These are phyloP conservation scores for Hydrophis major DNA, from an alignment of 2,797 vertebrate genomes.

Conservation along the genomic window DNA sequence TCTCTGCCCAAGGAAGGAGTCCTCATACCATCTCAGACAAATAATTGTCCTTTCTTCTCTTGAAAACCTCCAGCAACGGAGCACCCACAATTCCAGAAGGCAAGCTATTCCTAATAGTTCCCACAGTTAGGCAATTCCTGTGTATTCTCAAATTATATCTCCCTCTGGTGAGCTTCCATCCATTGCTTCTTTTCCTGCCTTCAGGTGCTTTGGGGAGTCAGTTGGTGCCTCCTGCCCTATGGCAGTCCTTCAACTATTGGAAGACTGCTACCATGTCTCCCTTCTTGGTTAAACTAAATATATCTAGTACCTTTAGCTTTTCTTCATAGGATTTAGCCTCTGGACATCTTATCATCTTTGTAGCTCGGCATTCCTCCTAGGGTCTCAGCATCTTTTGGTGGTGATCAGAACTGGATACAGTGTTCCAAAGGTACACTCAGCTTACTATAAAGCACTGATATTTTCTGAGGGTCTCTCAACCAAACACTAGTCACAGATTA, in stretches of 20 bases:
- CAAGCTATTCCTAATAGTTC: background rate
- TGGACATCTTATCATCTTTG: background rate
- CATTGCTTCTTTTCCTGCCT: background rate
- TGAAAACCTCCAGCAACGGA: background rate
- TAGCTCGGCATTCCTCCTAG: background rate
- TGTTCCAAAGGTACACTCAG: background rate
- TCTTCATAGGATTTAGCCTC: background rate
- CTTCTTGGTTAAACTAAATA: background rate
- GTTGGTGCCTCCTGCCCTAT: background rate
- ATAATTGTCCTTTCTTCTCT: background rate
- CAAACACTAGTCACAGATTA: background rate
- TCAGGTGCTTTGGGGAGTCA: background rate
- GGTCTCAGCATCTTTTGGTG: background rate
- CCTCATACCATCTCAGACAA: background rate
- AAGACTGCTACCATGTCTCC: background rate
- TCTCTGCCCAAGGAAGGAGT: background rate
- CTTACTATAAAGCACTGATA: background rate
- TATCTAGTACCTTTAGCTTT: background rate
- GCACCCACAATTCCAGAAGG: background rate
- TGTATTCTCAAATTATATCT: background rate
- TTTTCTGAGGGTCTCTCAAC: background rate
- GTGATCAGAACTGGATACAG: background rate
- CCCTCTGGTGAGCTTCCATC: background rate
- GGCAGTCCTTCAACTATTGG: background rate
- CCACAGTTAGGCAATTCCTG: background rate